Evolutionary conservation across 2,888 invertebrate genomes (phyloP), one percentile per base, ranked within the genome.

Genomic region (Encarsia formosa): DNA sequence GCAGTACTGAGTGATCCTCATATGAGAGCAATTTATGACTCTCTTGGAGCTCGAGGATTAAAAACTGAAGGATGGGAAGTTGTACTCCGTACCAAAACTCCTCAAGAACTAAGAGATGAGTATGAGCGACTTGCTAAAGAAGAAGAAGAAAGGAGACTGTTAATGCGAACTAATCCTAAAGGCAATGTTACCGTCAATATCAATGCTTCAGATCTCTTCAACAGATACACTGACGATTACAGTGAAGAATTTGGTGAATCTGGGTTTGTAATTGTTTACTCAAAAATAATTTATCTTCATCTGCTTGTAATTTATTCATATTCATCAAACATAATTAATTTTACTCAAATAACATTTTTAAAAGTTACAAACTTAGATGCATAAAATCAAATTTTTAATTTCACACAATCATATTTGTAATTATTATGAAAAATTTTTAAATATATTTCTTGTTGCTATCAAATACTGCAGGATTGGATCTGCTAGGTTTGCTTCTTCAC

Each of bases 51-150:
- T 48, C 86, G 88, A 66, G 98, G 97, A 0, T 77, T 98, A 23
- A 88, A 94, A 73, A 91, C 93, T 0, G 92, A 95, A 66, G 96
- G 95, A 48, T 95, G 96, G 94, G 93, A 97, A 77, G 81, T 97
- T 26, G 89, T 97, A 24, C 88, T 92, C 65, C 80, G 93, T 31
- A 91, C 90, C 2, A 88, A 89, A 71, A 95, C 96, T 3, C 94
- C 97, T 2, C 85, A 91, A 61, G 97, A 99, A 80, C 97, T 99
- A 52, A 79, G 95, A 51, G 96, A 95, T 55, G 98, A 98, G 76
- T 98, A 94, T 79, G 96, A 98, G 75, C 83, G 92, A 57, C 71
- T 89, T 48, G 87, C 87, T 16, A 82, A 86, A 60, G 90, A 91
- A 65, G 81, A 88, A 55, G 95, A 96, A 61, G 93, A 96, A 67